A percentile compares a stretch with the other conserved stretches of the same genome.
Conservation (phyloP, 2,888 invertebrate genomes). For the Apocheima hispidaria region DNA sequence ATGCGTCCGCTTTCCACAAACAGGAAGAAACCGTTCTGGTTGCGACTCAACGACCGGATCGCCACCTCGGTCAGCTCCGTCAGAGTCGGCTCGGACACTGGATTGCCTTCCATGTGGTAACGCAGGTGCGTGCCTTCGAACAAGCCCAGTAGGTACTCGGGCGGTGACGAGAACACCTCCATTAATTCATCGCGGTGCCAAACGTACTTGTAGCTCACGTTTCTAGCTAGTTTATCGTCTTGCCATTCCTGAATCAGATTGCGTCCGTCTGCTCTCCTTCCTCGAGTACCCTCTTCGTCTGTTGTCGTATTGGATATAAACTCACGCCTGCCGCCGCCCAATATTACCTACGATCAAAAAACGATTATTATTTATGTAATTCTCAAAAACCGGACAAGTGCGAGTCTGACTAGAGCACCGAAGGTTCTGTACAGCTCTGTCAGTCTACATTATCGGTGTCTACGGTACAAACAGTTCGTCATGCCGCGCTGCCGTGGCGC, state of each 20-base stretch:
- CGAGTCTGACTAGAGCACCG: no score
- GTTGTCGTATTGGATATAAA: slow-evolving; percentile 82
- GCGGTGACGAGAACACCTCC: slow-evolving; percentile 69
- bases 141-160: slow-evolving; percentile 87
- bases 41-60: slow-evolving; percentile 87
- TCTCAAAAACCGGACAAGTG: no score
- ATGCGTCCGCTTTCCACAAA: slow-evolving; percentile 90
- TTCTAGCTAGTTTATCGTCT: slow-evolving; percentile 66
- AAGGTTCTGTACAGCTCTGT: no score
- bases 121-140: slow-evolving; percentile 87
- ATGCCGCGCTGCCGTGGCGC: no score
- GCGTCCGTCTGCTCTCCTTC: slow-evolving; percentile 84
- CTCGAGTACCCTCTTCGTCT: slow-evolving; percentile 81
- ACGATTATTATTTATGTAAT: slow-evolving; percentile 62
- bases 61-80: slow-evolving; percentile 83
- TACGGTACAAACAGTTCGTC: no score
- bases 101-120: slow-evolving; percentile 88
- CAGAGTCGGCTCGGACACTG: slow-evolving; percentile 85
- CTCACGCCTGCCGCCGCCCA: slow-evolving; percentile 90
- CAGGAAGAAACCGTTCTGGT: slow-evolving; percentile 89
- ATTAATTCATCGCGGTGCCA: slow-evolving; percentile 76
- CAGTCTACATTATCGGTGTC: no score
- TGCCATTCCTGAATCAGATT: slow-evolving; percentile 90
- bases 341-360: slow-evolving; percentile 78
- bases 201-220: slow-evolving; percentile 77